A percentile compares a stretch with the other conserved stretches of the same genome.
Evolutionary conservation across 2,113 vertebrate species (phyloP).

Genomic region (Castor canadensis): DNA sequence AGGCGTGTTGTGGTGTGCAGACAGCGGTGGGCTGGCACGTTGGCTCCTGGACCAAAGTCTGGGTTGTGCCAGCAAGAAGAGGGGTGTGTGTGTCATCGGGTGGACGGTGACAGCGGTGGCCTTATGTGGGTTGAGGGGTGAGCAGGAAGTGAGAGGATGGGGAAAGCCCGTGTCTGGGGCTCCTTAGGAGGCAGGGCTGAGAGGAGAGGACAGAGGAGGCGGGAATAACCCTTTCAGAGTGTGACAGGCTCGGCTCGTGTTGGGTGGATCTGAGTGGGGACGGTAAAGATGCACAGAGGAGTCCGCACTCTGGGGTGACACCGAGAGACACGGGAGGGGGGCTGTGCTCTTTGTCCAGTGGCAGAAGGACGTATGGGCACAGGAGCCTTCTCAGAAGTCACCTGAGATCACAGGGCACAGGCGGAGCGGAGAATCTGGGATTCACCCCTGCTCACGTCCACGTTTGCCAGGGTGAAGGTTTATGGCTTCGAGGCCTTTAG

Average conservation of each 20-base stretch:
- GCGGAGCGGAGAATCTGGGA: neutral
- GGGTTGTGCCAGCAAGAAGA: neutral
- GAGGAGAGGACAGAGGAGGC: neutral
- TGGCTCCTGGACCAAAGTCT: neutral
- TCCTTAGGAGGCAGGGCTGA: neutral
- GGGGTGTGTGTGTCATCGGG: neutral
- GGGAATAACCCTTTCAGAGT: neutral
- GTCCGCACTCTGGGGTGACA: neutral
- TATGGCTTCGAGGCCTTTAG: neutral
- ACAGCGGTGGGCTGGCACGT: no score
- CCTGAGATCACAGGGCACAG: fast-evolving
- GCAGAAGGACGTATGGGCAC: neutral
- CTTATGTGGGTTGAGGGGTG: neutral
- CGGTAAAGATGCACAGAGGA: neutral
- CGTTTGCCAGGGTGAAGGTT: neutral
- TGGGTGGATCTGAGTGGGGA: neutral
- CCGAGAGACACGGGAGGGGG: neutral
- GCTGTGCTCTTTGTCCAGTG: neutral
- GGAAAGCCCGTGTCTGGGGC: neutral
- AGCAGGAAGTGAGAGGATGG: neutral
- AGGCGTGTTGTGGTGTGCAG: no score
- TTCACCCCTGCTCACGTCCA: no score
- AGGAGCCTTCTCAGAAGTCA: neutral
- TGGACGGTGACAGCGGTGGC: neutral
- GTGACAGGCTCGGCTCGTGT: neutral